Evolutionary conservation across 2,888 invertebrate species (phyloP).

Genomic region (Nemurella pictetii): DNA sequence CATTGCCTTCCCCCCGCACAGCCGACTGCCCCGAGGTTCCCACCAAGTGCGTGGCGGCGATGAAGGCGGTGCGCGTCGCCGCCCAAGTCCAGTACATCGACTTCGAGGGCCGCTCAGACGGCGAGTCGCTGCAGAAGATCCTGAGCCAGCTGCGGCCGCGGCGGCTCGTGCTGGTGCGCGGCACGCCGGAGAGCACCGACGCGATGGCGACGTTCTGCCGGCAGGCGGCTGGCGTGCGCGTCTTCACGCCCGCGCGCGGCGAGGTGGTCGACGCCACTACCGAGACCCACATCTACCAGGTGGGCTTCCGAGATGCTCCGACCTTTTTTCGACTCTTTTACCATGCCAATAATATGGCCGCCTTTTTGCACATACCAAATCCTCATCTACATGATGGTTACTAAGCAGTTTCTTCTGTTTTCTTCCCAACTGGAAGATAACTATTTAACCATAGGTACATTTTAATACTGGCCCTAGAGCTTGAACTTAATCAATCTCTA

Average conservation of each 20-base stretch:
- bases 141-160: conserved; percentile 79
- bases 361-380: no score
- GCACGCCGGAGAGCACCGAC: conserved; percentile 68
- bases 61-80: conserved; percentile 74
- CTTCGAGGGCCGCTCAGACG: conserved; percentile 92
- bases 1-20: conserved; percentile 41
- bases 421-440: no score
- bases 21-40: conserved; percentile 73
- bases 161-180: conserved; percentile 78
- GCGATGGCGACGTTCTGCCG: conserved; percentile 68
- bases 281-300: conserved; percentile 97
- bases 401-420: no score
- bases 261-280: conserved; percentile 95
- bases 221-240: conserved; percentile 67
- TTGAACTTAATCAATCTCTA: no score
- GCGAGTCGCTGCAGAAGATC: conserved; percentile 71
- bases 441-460: no score
- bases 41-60: conserved; percentile 81
- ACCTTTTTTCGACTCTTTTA: no score
- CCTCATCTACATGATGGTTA: no score
- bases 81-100: conserved; percentile 93
- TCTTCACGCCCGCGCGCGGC: conserved; percentile 81
- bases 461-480: no score
- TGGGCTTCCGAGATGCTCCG: conserved; percentile 48
- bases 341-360: no score